phyloP scores from a whole-genome alignment of 2,797 vertebrate species.

The Takifugu rubripes region DNA sequence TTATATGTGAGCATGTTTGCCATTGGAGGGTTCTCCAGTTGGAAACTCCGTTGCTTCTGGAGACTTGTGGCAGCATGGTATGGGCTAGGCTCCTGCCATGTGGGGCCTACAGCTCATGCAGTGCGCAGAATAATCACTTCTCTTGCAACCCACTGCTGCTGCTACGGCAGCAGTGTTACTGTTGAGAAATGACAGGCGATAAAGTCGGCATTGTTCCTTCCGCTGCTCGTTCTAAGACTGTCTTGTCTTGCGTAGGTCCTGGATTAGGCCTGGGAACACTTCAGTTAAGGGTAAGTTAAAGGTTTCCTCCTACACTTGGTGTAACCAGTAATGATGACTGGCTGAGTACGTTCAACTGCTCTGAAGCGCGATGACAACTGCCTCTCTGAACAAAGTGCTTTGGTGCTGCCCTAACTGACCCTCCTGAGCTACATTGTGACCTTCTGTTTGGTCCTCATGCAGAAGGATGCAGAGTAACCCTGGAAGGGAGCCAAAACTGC shows the following conservation, averaged over 20 bases:
- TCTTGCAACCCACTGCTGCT: constrained; percentile 89
- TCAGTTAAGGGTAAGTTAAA: constrained; percentile 24
- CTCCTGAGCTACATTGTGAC: not conserved
- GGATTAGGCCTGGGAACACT: accelerated
- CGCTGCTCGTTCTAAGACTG: not conserved
- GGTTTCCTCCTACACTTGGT: not conserved
- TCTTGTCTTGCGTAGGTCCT: constrained; percentile 9
- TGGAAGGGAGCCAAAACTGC: too few species aligned
- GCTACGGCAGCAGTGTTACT: constrained; percentile 84
- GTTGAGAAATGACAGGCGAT: constrained; percentile 73
- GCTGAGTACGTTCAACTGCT: constrained; percentile 93
- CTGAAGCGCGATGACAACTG: constrained; percentile 76
- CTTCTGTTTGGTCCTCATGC: not conserved
- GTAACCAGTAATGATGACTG: constrained; percentile 82
- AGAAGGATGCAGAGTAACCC: too few species aligned
- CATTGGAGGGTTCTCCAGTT: too few species aligned
- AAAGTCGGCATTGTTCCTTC: too few species aligned
- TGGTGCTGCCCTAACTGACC: accelerated
- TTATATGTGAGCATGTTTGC: too few species aligned
- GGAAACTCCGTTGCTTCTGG: too few species aligned
- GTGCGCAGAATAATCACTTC: constrained; percentile 83
- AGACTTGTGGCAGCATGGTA: constrained; percentile 32
- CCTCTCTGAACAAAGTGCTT: constrained; percentile 58
- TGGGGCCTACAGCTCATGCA: constrained; percentile 39
- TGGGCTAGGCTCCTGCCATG: constrained; percentile 39